Conservation (phyloP, 2,113 vertebrate genomes). For the Myrmophylax atrothorax region DNA sequence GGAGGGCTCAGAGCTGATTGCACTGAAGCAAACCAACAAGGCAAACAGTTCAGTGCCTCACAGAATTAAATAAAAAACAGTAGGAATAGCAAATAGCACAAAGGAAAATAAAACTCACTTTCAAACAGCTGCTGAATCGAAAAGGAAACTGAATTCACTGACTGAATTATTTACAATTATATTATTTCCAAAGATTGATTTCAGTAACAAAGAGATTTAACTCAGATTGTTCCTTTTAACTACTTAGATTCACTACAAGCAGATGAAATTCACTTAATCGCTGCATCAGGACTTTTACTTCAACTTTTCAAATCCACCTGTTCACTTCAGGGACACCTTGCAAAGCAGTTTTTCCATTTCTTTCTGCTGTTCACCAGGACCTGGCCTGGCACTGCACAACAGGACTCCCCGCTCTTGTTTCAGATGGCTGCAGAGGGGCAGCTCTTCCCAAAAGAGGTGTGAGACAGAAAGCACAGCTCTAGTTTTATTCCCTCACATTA, state of each 20-base stretch:
- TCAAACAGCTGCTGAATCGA: not conserved
- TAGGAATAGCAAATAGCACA: rapidly evolving
- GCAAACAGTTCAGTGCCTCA: not conserved
- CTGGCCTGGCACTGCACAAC: rapidly evolving
- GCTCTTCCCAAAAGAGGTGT: not conserved
- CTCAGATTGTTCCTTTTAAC: not conserved
- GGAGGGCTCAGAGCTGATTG: not conserved
- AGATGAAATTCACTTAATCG: not conserved
- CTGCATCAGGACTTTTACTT: not conserved
- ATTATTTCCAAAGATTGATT: not conserved
- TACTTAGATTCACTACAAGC: not conserved
- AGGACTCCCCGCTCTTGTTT: rapidly evolving
- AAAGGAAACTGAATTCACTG: not conserved
- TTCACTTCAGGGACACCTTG: not conserved
- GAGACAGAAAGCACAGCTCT: not conserved
- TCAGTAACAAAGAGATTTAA: not conserved
- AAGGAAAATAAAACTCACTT: not conserved
- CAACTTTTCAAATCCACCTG: not conserved
- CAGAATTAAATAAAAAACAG: not conserved
- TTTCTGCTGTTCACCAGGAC: not conserved
- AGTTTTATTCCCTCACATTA: not conserved
- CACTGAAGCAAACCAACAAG: not conserved
- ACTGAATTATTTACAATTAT: not conserved
- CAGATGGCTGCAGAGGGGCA: not conserved
- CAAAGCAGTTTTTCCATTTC: not conserved